A percentile compares a stretch with the other conserved stretches of the same genome.
Conservation (phyloP, 2,113 vertebrate genomes). For the Cyanoramphus novaezelandiae region DNA sequence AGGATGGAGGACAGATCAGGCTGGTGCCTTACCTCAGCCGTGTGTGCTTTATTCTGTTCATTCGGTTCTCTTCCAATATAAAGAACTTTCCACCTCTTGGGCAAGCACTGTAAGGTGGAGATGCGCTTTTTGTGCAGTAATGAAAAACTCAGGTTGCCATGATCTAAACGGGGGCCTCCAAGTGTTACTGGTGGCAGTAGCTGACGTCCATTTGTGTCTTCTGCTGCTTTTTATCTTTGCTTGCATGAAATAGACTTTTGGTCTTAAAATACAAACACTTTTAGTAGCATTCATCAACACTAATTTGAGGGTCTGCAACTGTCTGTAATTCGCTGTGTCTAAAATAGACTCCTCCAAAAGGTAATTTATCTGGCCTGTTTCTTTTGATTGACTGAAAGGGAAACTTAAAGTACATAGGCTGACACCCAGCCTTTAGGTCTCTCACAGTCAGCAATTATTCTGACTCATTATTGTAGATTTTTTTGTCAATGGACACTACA, state of each 20-base stretch:
- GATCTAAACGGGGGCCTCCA: not conserved
- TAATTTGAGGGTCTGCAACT: not conserved
- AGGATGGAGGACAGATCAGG: fast-evolving
- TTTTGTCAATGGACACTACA: not conserved
- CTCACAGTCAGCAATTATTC: not conserved
- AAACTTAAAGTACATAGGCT: not conserved
- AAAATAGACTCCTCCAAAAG: not conserved
- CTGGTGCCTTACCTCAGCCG: not conserved
- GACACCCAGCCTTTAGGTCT: not conserved
- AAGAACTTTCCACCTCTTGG: not conserved
- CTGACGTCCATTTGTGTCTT: not conserved
- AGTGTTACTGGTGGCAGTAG: not conserved
- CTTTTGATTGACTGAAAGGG: not conserved
- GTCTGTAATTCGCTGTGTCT: not conserved
- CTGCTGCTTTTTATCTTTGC: not conserved
- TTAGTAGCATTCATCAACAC: not conserved
- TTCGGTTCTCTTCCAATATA: not conserved
- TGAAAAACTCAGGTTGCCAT: not conserved
- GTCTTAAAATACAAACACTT: not conserved
- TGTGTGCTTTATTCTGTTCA: not conserved
- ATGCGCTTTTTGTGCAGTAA: not conserved
- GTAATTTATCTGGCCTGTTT: not conserved
- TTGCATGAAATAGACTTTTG: not conserved
- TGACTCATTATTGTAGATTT: not conserved
- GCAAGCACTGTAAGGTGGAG: not conserved